These are phyloP conservation scores for Psix sp. DNA, from an alignment of 1,140 invertebrate genomes.

Conservation along the genomic window DNA sequence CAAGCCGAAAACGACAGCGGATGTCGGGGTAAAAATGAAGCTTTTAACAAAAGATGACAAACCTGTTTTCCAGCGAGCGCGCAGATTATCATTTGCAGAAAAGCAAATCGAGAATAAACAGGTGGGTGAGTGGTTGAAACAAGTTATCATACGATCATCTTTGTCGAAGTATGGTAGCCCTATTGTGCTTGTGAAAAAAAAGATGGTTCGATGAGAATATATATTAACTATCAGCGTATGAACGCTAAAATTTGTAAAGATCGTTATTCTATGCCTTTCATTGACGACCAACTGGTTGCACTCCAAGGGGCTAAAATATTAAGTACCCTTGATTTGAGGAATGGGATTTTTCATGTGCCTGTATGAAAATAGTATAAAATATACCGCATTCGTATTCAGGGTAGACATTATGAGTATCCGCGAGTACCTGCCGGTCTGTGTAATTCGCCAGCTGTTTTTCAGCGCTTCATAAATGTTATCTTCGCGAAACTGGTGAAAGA, in stretches of 20 bases:
- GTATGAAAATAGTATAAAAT: constrained; percentile 1
- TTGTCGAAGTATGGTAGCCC: not conserved
- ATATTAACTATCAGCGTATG: no score
- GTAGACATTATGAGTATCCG: no score
- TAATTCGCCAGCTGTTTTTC: constrained; percentile 40
- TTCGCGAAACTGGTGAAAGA: not conserved
- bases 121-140: constrained; percentile 27
- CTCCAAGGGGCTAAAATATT: not conserved
- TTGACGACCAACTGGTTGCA: constrained; percentile 33
- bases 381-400: not conserved
- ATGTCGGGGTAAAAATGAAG: no score
- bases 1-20: no score
- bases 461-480: constrained; percentile 3
- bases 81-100: constrained; percentile 22
- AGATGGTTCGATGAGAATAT: not conserved
- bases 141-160: constrained; percentile 1
- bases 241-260: no score
- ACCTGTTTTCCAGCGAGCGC: constrained; percentile 28
- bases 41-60: constrained; percentile 7
- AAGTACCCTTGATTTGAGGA: not conserved
- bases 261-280: no score
- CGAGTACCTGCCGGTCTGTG: constrained; percentile 63
- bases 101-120: constrained; percentile 8
- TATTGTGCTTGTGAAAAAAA: not conserved
- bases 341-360: not conserved